Evolutionary conservation across 2,888 invertebrate genomes (phyloP), one percentile per base, ranked within the genome.

Genomic region (Archips xylosteana): DNA sequence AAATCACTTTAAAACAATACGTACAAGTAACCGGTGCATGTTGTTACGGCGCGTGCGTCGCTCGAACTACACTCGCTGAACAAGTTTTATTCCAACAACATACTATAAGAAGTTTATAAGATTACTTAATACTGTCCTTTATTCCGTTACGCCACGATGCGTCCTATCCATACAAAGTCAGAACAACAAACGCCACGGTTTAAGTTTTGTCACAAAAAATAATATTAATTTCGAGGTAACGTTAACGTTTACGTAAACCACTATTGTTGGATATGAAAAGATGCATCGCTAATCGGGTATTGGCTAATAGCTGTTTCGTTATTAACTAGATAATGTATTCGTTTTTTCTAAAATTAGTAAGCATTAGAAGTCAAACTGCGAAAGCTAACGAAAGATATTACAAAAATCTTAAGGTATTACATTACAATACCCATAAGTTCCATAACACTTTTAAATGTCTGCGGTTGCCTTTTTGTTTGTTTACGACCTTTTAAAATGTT

Each of bases 71-170:
- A 80, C 77, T 77, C 76, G 39, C 32, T 57, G 49, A 76, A 77
- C 70, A 80, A 76, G 81, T 82, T 81, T 84, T 85, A 87, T 85
- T 87, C 86, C 86, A 87, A 90, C 88, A 89, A 88, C 89, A 89
- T 90, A 86, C n/a, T 86, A 89, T n/a, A 89, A 90, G 85, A 88
- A 88, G 88, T 89, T 80, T 87, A 86, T 86, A 85, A 62, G 66
- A 77, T 85, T 85, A 80, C 85, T 79, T 79, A 80, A 83, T 75
- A 78, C 62, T 70, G 60, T 51, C 70, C 54, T 63, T 39, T 54
- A 74, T 65, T 69, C 42, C 42, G 51, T 69, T 42, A 54, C 32
- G 66, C 57, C 63, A 39, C 65, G 12, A 9, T 12, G 61, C 71
- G 74, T 74, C 70, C 70, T 63, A 39, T 66, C 36, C 66, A 49